Base-by-base conservation (phyloP, 2,113 vertebrate genomes). In the Catagonus wagneri region DNA sequence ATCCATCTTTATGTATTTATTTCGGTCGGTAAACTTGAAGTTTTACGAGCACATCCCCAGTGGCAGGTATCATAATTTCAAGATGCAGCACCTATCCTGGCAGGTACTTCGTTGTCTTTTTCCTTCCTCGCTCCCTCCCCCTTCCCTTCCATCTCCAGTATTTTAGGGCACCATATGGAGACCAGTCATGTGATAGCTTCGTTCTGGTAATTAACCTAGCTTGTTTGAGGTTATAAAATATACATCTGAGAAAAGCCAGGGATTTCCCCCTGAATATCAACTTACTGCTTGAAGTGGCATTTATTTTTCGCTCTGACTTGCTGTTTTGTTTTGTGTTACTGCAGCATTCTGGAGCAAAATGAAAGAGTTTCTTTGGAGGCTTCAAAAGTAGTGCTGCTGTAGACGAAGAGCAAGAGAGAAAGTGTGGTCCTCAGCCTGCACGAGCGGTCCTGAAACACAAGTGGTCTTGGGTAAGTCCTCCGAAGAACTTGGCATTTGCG, bases 251-350 rank as follows among this genome's bases (percentile, higher is more conserved):
- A 98, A 97, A 97, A 94, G 93, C 96, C 98, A 97, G 98, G 98
- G 98, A 98, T 98, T 99, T 98, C 98, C 98, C 98, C 98, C 98
- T 79, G 86, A 93, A 92, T 93, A 90, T 96, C 96, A 96, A 97
- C 97, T 69, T 93, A 75, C 96, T 89, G 52, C 98, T 98, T 98
- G 96, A 98, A 98, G 98, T 98, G 98, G 96, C 97, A 95, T 98
- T 80, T 80, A 58, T 58, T 80, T 98, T 98, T 98, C 98, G 92
- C 96, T 98, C 98, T 98, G 97, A 98, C 68, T 98, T 97, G 88
- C 94, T 98, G 92, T 96, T 98, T 98, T 98, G 94, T 98, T 98
- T 98, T 97, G 97, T 98, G 98, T 98, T 95, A 14, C 97, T 98
- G 96, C 97, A 98, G 98, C 85, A 96, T 95, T 71, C 96, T 96